Conservation (phyloP, 2,113 vertebrate genomes). For the Cricetomys ansorgei region DNA sequence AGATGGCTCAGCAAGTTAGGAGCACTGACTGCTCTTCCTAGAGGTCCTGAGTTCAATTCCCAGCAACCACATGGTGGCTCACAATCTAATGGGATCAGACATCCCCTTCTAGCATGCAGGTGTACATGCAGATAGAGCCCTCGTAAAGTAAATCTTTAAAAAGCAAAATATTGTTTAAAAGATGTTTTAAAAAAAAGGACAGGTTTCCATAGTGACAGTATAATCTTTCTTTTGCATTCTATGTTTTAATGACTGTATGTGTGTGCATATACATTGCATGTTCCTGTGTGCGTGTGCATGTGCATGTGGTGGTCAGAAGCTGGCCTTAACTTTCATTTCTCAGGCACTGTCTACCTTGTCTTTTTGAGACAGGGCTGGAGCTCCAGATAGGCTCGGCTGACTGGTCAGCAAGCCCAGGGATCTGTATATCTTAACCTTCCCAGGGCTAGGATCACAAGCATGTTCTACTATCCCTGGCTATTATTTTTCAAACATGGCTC, state of each 20-base stretch:
- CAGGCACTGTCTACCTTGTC: neutral
- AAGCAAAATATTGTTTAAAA: too few relatives aligned
- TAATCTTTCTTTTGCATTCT: neutral
- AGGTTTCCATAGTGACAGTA: neutral
- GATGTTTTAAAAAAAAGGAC: too few relatives aligned
- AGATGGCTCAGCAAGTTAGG: too few relatives aligned
- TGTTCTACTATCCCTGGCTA: neutral
- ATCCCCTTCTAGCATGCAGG: too few relatives aligned
- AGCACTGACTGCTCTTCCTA: too few relatives aligned
- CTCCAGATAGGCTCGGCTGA: neutral
- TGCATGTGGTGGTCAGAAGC: neutral
- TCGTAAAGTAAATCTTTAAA: too few relatives aligned
- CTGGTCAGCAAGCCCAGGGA: accelerated
- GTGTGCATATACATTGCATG: neutral
- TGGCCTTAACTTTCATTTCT: neutral
- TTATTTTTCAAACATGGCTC: neutral
- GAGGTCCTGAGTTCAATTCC: too few relatives aligned
- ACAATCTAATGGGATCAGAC: too few relatives aligned
- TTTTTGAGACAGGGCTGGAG: neutral
- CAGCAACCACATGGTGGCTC: too few relatives aligned
- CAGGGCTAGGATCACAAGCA: neutral
- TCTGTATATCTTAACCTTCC: neutral
- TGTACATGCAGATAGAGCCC: too few relatives aligned
- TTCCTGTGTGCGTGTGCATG: neutral
- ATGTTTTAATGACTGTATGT: neutral